Conservation (phyloP, 1,140 invertebrate species). For the Drosophila takahashii region DNA sequence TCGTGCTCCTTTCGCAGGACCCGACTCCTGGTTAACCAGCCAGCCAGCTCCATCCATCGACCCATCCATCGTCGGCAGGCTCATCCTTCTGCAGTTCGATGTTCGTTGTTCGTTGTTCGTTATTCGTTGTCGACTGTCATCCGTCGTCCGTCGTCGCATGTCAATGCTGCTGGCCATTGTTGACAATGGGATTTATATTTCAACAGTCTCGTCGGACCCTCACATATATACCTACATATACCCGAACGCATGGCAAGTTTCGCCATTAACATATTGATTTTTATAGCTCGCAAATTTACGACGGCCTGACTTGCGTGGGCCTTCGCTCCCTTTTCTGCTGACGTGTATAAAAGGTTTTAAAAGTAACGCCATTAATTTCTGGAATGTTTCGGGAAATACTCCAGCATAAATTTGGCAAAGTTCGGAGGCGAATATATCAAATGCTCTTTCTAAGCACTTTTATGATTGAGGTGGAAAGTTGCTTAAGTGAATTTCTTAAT, state of each 20-base stretch:
- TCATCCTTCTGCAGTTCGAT: constrained; percentile 16
- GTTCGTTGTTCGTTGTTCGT: constrained; percentile 5
- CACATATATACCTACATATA: background rate
- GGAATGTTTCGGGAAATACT: constrained; percentile 63
- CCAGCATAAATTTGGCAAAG: constrained; percentile 44
- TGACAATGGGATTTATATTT: constrained; percentile 81
- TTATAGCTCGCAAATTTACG: constrained; percentile 81
- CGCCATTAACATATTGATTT: constrained; percentile 81
- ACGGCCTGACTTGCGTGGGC: constrained; percentile 58
- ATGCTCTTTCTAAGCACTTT: constrained; percentile 1
- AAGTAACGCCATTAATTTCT: constrained; percentile 79
- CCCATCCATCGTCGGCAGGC: constrained; percentile 20
- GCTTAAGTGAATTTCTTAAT: constrained; percentile 41
- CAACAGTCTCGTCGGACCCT: constrained; percentile 63
- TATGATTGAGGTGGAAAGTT: constrained; percentile 39
- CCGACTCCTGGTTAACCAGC: constrained; percentile 2
- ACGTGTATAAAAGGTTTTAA: constrained; percentile 74
- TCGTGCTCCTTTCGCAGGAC: constrained; percentile 17
- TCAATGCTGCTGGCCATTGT: constrained; percentile 81
- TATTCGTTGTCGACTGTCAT: constrained; percentile 26
- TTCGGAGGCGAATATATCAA: constrained; percentile 43
- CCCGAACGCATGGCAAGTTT: constrained; percentile 40
- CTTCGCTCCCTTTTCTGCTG: constrained; percentile 26
- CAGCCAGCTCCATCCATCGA: constrained; percentile 13
- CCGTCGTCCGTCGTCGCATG: constrained; percentile 59